phyloP scores from a whole-genome alignment of 2,797 vertebrate genomes.

The Sardinella longiceps region DNA sequence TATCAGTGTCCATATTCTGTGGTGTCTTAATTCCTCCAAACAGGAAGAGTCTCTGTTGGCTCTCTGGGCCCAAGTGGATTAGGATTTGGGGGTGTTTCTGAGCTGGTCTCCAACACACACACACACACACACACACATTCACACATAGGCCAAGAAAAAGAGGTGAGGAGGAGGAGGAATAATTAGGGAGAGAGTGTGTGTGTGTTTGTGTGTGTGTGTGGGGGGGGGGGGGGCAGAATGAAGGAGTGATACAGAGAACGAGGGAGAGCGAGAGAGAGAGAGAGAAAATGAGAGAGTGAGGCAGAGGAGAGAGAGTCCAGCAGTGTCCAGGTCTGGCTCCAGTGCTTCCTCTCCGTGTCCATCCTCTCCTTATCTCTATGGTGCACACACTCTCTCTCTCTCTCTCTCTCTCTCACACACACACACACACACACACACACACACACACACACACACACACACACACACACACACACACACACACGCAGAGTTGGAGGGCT shows the following conservation, averaged over 20 bases:
- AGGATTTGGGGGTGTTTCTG: background rate
- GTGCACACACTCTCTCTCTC: too few relatives aligned
- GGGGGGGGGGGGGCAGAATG: too few relatives aligned
- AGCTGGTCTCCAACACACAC: background rate
- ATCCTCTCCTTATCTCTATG: slow-evolving; percentile 76
- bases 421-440: too few relatives aligned
- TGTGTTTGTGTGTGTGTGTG: too few relatives aligned
- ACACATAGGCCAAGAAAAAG: background rate
- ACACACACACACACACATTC: background rate
- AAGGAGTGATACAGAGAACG: too few relatives aligned
- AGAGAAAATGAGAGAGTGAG: slow-evolving; percentile 3
- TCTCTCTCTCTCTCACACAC: too few relatives aligned
- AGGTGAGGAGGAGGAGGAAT: slow-evolving; percentile 3
- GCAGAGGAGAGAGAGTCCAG: slow-evolving; percentile 27
- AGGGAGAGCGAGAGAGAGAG: background rate
- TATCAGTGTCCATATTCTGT: slow-evolving; percentile 50
- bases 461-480: too few relatives aligned
- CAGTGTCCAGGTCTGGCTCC: slow-evolving; percentile 33
- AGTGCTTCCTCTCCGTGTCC: slow-evolving; percentile 15
- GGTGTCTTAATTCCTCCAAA: slow-evolving; percentile 54
- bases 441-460: too few relatives aligned
- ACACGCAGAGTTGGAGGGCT: slow-evolving; percentile 74
- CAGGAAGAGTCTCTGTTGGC: slow-evolving; percentile 49
- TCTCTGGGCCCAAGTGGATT: slow-evolving; percentile 19
- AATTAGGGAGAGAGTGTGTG: slow-evolving; percentile 36